phyloP scores from a whole-genome alignment of 2,113 vertebrate species.

The Erpornis zantholeuca region DNA sequence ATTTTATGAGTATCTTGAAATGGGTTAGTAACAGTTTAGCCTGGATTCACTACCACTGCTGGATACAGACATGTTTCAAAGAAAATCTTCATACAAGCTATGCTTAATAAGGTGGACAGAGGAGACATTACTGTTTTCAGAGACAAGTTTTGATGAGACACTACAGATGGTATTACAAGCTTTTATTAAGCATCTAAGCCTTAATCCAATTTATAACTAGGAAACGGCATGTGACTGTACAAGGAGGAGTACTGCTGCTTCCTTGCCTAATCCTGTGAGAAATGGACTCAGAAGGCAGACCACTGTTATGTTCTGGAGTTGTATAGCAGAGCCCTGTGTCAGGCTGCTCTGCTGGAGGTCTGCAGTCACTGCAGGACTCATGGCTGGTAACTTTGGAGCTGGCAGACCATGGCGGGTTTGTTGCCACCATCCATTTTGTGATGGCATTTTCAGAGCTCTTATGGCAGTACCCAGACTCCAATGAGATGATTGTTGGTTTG shows the following conservation, averaged over 20 bases:
- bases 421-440: background rate
- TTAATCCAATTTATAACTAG: background rate
- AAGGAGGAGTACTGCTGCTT: background rate
- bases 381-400: background rate
- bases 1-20: constrained; percentile 95
- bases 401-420: background rate
- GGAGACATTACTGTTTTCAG: background rate
- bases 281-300: background rate
- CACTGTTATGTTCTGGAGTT: background rate
- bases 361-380: background rate
- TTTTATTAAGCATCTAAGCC: background rate
- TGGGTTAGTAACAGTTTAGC: constrained; percentile 79
- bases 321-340: background rate
- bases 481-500: background rate
- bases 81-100: background rate
- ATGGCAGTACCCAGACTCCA: background rate
- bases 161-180: background rate
- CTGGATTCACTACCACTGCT: background rate
- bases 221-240: background rate
- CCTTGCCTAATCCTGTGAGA: background rate
- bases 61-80: background rate
- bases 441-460: background rate
- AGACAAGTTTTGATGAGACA: background rate
- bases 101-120: background rate
- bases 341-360: background rate